Evolutionary conservation across 2,797 vertebrate genomes (phyloP), one percentile per base, ranked within the genome.

Genomic region (Rallus crepitans): DNA sequence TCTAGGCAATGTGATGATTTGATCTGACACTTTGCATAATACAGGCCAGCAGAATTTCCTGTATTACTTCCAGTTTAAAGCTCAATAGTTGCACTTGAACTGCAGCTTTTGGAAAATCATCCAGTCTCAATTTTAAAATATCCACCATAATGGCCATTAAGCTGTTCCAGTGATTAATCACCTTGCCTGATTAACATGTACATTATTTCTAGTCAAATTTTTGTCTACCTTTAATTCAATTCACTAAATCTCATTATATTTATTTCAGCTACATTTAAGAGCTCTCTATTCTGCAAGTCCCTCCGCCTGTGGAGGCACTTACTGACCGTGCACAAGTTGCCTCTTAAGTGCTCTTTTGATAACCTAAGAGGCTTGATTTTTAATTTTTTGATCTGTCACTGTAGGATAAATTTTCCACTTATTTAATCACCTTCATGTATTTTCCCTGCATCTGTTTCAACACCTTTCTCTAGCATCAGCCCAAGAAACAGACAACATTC

Each of bases 201-300:
- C 60, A 52, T 82, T 94, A 87, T 93, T 93, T 85, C 90, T 73
- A 92, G 75, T 87, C 79, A 93, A 82, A 60, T 87, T 96, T 96
- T 95, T 96, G 64, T 82, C 91, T 89, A 92, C 57, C 81, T 97
- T 96, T 87, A 92, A 92, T 90, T 92, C 37, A 70, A 47, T 82
- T 90, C 75, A 91, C 68, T 71, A 89, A 75, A 85, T 80, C 75
- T 89, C 81, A 80, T 87, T 77, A 83, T 64, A 42, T 24, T 70
- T 85, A 82, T 86, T 83, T 68, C 30, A 77, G 48, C 47, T 66
- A 52, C 33, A 75, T 91, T 70, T 89, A 92, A 92, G 88, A 92
- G 86, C 70, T 70, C 87, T 95, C 82, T 92, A 8, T 72, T 89
- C 3, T 4, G 37, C 55, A 35, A 82, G 91, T 80, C 70, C 64